phyloP scores from a whole-genome alignment of 2,797 vertebrate species.

The Ispidina lecontei region DNA sequence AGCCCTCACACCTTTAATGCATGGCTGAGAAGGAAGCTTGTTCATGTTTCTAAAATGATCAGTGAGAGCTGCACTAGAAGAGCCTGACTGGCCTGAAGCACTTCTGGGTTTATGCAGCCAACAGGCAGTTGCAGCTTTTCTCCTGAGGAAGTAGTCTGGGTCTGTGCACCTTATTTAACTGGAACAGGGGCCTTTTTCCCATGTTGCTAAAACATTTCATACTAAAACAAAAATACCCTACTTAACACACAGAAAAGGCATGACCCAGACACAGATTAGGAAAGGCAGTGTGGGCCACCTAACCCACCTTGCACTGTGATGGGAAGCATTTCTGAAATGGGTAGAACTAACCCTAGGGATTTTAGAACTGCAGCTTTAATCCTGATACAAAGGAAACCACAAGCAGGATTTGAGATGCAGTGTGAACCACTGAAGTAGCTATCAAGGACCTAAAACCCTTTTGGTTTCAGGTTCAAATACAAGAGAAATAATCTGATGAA shows the following conservation, averaged over 20 bases:
- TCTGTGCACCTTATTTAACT: not conserved
- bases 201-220: not conserved
- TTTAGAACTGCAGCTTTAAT: not conserved
- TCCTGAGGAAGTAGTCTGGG: not conserved
- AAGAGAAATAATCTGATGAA: not conserved
- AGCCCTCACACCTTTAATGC: not conserved
- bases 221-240: not conserved
- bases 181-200: not conserved
- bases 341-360: not conserved
- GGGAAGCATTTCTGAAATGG: not conserved
- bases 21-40: not conserved
- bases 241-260: not conserved
- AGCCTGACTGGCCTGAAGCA: not conserved
- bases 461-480: not conserved
- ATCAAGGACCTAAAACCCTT: not conserved
- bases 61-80: not conserved
- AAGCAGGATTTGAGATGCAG: not conserved
- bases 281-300: not conserved
- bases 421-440: not conserved
- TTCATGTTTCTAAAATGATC: not conserved
- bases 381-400: not conserved
- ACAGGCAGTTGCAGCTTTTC: not conserved
- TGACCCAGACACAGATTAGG: not conserved
- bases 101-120: not conserved
- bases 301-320: not conserved